Base-by-base conservation (phyloP, 1,140 invertebrate species). In the Metopolophium dirhodum region DNA sequence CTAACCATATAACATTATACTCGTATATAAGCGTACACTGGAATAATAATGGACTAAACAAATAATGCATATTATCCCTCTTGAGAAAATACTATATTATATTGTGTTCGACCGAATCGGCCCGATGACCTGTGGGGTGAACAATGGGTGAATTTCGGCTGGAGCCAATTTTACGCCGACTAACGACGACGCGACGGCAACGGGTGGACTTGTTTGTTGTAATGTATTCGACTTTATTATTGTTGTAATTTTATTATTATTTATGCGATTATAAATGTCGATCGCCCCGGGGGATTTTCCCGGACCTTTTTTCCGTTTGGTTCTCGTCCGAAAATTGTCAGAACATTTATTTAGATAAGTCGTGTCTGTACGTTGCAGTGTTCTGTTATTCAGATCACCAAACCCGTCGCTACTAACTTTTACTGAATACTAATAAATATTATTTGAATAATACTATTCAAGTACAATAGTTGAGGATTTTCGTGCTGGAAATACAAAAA, bases 41-140 rank as follows among this genome's bases (percentile, higher is more conserved):
- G 47, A 88, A 88, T 54, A 88, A 51, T 88, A 88, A 88, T 51
- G n/a, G 49, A 51, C 49, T 88, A 54, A 88, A 88, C 87, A 51
- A 88, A 88, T 88, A 88, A 88, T 88, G 49, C n/a, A 35, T 35
- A 77, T n/a, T n/a, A 88, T 51, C n/a, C 47, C 47, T 88, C 47
- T 88, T 88, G n/a, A 88, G 87, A 51, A 51, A 88, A 88, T 54
- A 49, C 30, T 51, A 35, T 37, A 68, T n/a, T n/a, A n/a, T 77
- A 18, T 77, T 77, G 61, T 77, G n/a, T n/a, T 77, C 45, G 0
- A 49, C n/a, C 35, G 49, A 88, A 88, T 51, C 18, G 87, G n/a
- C 30, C 47, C 7, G 47, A 86, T 47, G 87, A 37, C n/a, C 49
- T 35, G 47, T n/a, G 61, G 30, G 35, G 30, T 88, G 11, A 88